phyloP scores from a whole-genome alignment of 2,113 vertebrate genomes.

The Neolamprologus caudopunctatus region DNA sequence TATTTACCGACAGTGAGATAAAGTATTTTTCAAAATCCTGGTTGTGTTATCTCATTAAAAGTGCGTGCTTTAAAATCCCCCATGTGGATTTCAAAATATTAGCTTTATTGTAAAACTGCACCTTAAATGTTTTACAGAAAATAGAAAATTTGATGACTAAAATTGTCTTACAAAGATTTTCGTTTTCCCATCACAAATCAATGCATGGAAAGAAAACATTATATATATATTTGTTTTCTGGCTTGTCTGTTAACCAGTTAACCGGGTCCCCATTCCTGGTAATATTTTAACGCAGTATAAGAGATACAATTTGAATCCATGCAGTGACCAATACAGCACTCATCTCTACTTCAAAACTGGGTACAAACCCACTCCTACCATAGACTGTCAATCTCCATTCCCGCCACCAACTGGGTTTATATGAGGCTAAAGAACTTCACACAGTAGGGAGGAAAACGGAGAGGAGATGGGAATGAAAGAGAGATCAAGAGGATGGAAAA shows the following conservation, averaged over 20 bases:
- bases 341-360: slow-evolving; percentile 45
- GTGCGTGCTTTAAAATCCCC: neutral
- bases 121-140: neutral
- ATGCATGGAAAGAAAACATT: neutral
- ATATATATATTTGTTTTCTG: neutral
- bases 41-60: neutral
- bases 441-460: neutral
- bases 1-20: slow-evolving; percentile 11
- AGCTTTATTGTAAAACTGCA: neutral
- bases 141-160: neutral
- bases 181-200: neutral
- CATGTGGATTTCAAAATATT: neutral
- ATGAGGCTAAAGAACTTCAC: slow-evolving; percentile 23
- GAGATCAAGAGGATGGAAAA: slow-evolving; percentile 18
- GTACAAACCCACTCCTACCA: neutral
- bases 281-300: neutral
- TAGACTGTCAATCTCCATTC: neutral
- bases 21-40: neutral
- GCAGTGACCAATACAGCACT: slow-evolving; percentile 13
- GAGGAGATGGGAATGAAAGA: neutral
- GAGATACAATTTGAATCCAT: neutral
- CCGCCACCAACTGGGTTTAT: slow-evolving; percentile 21
- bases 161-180: neutral
- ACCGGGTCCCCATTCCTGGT: neutral
- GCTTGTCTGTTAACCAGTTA: neutral